Base-by-base conservation (phyloP, 2,797 vertebrate species). In the Eulemur rubriventer region DNA sequence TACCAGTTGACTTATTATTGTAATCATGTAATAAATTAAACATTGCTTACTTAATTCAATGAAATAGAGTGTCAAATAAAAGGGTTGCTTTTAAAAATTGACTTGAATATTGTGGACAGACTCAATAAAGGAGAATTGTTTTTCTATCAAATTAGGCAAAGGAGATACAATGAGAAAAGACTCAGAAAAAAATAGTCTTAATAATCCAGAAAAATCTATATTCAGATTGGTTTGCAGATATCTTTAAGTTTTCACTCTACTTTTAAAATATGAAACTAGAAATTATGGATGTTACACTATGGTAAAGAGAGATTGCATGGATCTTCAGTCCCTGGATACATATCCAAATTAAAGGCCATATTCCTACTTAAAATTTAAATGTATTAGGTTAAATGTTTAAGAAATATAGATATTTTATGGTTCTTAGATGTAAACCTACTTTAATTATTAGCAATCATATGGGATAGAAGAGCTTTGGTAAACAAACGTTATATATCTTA, bases 11-110 rank as follows among this genome's bases (percentile, higher is more conserved):
- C 81, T 94, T 97, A 69, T 79, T 95, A 95, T 79, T 96, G 59
- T 94, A 95, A 94, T 90, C 46, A 70, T 85, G 50, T 87, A 94
- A 94, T 95, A 85, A 85, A 97, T 96, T 96, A 96, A 91, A 86
- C 26, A 52, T 81, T 89, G 16, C 57, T 93, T 89, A 86, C 24
- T 83, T 96, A 83, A 96, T 67, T 91, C 35, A 61, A 10, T 91
- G 70, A 91, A 89, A 92, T 28, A 76, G 38, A 70, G 18, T 95
- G 1, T 81, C 92, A 96, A 94, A 83, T 91, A 46, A 72, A 87
- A 28, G 35, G 72, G 17, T 81, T 83, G 14, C 85, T 94, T 89
- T 81, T 94, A 50, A 84, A 93, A 94, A 91, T 90, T 72, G 75
- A 63, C 26, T 90, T 92, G 81, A 70, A 24, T 83, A 41, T 85